Evolutionary conservation across 2,113 vertebrate species (phyloP).

Genomic region (Erinaceus europaeus): DNA sequence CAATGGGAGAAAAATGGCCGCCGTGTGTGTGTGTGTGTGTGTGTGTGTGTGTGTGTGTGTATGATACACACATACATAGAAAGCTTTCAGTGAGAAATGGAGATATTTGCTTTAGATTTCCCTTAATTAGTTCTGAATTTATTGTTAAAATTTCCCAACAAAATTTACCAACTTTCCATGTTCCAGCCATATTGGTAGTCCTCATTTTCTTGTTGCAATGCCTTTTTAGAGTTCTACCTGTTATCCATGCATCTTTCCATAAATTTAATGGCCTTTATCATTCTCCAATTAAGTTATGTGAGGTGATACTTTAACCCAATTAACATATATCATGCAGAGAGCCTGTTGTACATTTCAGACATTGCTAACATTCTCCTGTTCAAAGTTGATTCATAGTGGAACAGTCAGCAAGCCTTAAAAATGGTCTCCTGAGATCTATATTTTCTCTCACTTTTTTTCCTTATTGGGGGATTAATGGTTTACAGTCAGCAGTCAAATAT

Average conservation of each 20-base stretch:
- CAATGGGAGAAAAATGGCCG: no score
- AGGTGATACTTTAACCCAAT: slow-evolving; percentile 56
- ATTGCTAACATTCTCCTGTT: not conserved
- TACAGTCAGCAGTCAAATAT: no score
- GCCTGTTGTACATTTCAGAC: slow-evolving; percentile 7
- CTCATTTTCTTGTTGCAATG: not conserved
- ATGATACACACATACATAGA: no score
- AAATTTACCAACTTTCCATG: not conserved
- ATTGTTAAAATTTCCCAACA: not conserved
- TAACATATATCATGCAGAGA: slow-evolving; percentile 28
- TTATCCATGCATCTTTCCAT: not conserved
- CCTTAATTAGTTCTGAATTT: not conserved
- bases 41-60: no score
- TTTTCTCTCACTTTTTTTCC: not conserved
- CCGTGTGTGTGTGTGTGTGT: no score
- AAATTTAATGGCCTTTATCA: slow-evolving; percentile 65
- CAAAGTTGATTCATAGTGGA: slow-evolving; percentile 22
- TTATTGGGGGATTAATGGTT: not conserved
- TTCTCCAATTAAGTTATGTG: slow-evolving; percentile 59
- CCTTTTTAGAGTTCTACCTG: not conserved
- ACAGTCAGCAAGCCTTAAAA: not conserved
- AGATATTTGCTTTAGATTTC: no score
- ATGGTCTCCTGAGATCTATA: not conserved
- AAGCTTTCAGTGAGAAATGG: not conserved
- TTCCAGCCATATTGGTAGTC: not conserved